Evolutionary conservation across 2,113 vertebrate genomes (phyloP).

Genomic region (Labeo catla): DNA sequence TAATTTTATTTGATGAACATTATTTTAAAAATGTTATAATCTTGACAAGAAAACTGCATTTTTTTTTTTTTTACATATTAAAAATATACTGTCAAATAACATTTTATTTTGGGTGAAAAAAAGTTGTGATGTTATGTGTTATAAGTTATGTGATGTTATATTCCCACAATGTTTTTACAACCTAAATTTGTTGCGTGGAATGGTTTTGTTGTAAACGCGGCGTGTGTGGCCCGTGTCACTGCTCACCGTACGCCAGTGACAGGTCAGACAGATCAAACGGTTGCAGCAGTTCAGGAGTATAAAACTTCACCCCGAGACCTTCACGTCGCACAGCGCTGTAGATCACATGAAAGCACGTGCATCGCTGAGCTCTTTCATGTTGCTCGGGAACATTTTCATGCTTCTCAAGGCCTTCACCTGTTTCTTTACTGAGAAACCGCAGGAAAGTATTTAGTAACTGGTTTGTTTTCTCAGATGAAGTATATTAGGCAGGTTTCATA

Average conservation of each 20-base stretch:
- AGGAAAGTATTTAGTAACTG: neutral
- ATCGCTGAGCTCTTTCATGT: neutral
- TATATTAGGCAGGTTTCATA: neutral
- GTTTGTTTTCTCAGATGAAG: constrained; percentile 1
- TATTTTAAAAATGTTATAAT: no score
- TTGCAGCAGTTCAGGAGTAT: constrained; percentile 72
- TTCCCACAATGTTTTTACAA: neutral
- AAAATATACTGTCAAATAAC: neutral
- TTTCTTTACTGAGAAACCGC: neutral
- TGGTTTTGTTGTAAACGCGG: constrained; percentile 33
- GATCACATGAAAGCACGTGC: neutral
- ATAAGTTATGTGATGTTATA: no score
- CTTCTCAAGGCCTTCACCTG: neutral
- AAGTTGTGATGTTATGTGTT: no score
- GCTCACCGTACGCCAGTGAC: constrained; percentile 77
- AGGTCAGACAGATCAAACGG: constrained; percentile 80
- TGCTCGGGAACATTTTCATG: no score
- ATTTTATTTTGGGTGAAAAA: neutral
- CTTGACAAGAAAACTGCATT: no score
- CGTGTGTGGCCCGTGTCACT: constrained; percentile 77
- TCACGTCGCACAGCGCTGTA: neutral
- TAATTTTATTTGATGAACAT: no score
- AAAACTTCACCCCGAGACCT: constrained; percentile 61
- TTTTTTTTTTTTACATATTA: no score
- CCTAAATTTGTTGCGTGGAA: no score